phyloP scores from a whole-genome alignment of 1,140 invertebrate genomes.

The Phortica variegata region DNA sequence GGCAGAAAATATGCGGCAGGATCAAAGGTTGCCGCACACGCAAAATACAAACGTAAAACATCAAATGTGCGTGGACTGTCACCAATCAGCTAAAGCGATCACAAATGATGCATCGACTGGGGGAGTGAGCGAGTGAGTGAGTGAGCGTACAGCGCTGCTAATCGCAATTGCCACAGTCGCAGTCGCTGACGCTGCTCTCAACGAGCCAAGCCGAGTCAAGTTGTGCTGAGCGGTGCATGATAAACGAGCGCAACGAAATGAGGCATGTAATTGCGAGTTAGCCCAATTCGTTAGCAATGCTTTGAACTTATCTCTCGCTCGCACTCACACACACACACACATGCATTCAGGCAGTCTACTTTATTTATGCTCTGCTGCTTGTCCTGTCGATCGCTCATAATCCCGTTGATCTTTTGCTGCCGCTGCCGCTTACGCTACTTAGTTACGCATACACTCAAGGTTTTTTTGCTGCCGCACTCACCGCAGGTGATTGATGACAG shows the following conservation, averaged over 20 bases:
- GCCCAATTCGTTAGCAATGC: conserved; percentile 43
- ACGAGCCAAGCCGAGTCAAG: no score
- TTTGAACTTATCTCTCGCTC: no score
- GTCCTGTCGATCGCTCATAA: conserved; percentile 24
- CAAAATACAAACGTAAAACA: background rate
- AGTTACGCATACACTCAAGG: conserved; percentile 8
- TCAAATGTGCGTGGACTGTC: no score
- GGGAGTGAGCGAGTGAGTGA: no score
- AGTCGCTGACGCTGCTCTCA: background rate
- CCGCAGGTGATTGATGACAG: background rate
- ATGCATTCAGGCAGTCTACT: conserved; percentile 35
- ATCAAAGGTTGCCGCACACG: conserved; percentile 11
- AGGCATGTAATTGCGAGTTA: conserved; percentile 53
- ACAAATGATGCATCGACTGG: no score
- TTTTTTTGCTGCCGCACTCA: background rate
- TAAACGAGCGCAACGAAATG: conserved; percentile 34
- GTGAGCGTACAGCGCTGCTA: background rate
- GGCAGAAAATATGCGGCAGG: conserved; percentile 39
- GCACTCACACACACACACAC: no score
- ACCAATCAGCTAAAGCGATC: no score
- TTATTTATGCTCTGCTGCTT: conserved; percentile 37
- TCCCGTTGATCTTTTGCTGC: background rate
- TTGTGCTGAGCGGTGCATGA: background rate
- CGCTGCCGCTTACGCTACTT: conserved; percentile 4
- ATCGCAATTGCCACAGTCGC: background rate